These are phyloP conservation scores for Echinarachnius parma DNA, from an alignment of 53 echinoderm and acorn worm genomes.

Conservation along the genomic window DNA sequence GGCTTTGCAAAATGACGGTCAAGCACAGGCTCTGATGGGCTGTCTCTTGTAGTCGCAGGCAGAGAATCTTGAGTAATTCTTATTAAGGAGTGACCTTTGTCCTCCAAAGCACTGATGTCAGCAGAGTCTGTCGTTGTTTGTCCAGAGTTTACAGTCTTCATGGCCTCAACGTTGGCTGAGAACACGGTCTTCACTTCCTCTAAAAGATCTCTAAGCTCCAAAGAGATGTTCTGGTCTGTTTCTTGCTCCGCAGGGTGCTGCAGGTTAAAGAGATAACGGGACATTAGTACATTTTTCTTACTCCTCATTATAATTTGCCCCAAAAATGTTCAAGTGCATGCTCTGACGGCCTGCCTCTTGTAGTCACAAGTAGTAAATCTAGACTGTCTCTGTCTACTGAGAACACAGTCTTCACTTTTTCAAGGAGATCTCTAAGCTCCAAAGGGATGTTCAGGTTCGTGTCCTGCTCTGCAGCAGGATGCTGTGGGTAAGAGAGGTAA, in stretches of 20 bases:
- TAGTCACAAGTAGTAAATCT: too few species aligned
- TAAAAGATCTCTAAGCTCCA: conserved; percentile 45
- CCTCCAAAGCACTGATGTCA: background rate
- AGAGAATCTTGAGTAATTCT: background rate
- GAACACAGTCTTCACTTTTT: too few species aligned
- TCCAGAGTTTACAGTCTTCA: conserved; percentile 7
- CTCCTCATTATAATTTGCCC: too few species aligned
- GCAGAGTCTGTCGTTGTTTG: background rate
- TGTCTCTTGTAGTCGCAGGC: conserved; percentile 19
- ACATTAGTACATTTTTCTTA: too few species aligned
- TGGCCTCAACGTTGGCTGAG: conserved; percentile 31
- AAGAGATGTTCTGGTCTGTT: conserved; percentile 21
- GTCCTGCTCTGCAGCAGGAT: too few species aligned
- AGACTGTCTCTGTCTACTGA: too few species aligned
- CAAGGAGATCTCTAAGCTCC: too few species aligned
- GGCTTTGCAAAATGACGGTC: background rate
- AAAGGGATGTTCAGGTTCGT: too few species aligned
- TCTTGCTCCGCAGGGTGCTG: background rate
- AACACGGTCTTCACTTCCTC: conserved; percentile 48
- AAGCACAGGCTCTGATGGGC: conserved; percentile 1
- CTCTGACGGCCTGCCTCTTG: too few species aligned
- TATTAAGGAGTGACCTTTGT: background rate
- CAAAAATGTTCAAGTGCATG: too few species aligned
- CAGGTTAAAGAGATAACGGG: background rate
- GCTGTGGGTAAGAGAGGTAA: too few species aligned